Conservation (phyloP, 2,888 invertebrate genomes). For the Hyalella azteca region DNA sequence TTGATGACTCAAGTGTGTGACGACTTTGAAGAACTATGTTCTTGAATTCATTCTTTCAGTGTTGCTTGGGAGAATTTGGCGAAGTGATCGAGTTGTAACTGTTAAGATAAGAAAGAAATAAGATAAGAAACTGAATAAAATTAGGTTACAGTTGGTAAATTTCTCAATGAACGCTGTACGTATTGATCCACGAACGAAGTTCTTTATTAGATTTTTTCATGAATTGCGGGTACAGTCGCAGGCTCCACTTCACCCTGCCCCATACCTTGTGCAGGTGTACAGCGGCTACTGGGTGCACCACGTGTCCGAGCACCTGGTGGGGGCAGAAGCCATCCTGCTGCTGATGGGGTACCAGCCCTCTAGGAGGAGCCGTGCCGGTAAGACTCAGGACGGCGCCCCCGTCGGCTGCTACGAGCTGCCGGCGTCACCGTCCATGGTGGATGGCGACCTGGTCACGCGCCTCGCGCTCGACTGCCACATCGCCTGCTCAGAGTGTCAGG, state of each 20-base stretch:
- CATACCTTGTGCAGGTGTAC: conserved; percentile 71
- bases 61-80: too few species aligned
- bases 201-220: neutral
- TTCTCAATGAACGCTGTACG: too few species aligned
- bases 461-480: conserved; percentile 56
- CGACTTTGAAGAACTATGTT: too few species aligned
- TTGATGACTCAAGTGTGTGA: too few species aligned
- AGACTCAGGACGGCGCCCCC: neutral
- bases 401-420: conserved; percentile 41
- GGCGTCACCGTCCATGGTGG: conserved; percentile 47
- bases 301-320: conserved; percentile 79
- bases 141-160: too few species aligned
- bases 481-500: conserved; percentile 57
- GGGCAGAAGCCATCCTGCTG: conserved; percentile 77
- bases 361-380: neutral
- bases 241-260: too few species aligned
- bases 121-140: too few species aligned
- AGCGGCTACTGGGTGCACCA: conserved; percentile 88
- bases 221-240: neutral
- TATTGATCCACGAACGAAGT: too few species aligned
- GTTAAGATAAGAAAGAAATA: too few species aligned
- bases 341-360: conserved; percentile 76
- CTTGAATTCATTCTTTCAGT: too few species aligned
- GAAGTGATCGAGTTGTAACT: too few species aligned
- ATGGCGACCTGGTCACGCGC: conserved; percentile 52